phyloP scores from a whole-genome alignment of 2,113 vertebrate genomes.

The Elephantulus edwardii region DNA sequence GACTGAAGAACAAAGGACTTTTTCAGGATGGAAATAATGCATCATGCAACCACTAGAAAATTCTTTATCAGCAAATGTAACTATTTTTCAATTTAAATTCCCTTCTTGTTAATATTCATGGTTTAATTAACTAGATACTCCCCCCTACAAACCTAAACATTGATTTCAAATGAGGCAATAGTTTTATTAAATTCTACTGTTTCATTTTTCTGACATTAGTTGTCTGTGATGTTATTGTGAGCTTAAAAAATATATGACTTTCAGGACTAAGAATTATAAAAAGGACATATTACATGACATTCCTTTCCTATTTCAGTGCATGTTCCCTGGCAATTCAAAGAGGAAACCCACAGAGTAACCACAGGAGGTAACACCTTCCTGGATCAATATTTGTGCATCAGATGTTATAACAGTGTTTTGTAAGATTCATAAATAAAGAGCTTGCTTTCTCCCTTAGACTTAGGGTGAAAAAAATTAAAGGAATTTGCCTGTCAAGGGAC shows the following conservation, averaged over 20 bases:
- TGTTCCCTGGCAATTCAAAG: conserved; percentile 69
- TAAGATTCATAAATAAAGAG: conserved; percentile 78
- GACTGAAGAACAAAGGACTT: conserved; percentile 46
- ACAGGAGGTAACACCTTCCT: conserved; percentile 71
- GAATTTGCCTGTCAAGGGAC: conserved; percentile 74
- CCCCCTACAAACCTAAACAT: background rate
- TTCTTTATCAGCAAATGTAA: conserved; percentile 37
- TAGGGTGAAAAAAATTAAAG: conserved; percentile 71
- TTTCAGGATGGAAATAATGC: background rate
- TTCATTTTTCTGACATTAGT: conserved; percentile 63
- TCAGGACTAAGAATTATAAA: conserved; percentile 56
- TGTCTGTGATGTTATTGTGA: background rate
- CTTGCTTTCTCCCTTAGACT: conserved; percentile 57
- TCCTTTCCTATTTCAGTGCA: conserved; percentile 60
- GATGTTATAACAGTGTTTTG: conserved; percentile 75
- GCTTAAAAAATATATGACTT: conserved; percentile 52
- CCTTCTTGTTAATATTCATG: conserved; percentile 21
- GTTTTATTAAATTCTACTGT: conserved; percentile 14
- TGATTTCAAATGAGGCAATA: background rate
- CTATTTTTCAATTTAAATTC: conserved; percentile 41
- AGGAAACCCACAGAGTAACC: conserved; percentile 67
- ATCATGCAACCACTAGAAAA: conserved; percentile 19
- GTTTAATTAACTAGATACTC: conserved; percentile 43
- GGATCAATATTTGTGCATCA: conserved; percentile 78
- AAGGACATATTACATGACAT: conserved; percentile 45